Percentiles rank a stretch among this genome's conserved stretches.
Evolutionary conservation across 2,888 invertebrate genomes (phyloP).

Genomic region (Folsomia manolachei): DNA sequence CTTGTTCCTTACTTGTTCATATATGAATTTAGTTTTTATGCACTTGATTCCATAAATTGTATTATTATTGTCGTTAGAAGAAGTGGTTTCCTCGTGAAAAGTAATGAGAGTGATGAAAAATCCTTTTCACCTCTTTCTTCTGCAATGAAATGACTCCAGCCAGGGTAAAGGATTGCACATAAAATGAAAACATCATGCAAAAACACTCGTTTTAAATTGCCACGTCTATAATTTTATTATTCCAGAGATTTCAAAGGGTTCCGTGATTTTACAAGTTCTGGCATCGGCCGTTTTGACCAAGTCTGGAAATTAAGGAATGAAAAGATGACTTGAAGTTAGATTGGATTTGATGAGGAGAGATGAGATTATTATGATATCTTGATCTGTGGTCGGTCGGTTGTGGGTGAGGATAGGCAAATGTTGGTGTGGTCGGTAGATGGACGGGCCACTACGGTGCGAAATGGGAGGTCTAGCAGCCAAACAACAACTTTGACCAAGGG

Average conservation of each 20-base stretch:
- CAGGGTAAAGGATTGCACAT: too few species aligned
- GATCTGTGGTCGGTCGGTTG: not conserved
- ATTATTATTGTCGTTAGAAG: not conserved
- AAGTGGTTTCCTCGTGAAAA: not conserved
- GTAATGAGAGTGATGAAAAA: not conserved
- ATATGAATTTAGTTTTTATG: not conserved
- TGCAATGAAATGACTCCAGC: not conserved
- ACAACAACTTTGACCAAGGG: too few species aligned
- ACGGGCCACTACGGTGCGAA: conserved; percentile 36
- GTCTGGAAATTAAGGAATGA: not conserved
- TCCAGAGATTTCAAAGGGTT: too few species aligned
- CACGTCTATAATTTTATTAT: not conserved
- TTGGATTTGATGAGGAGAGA: not conserved
- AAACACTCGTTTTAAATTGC: too few species aligned
- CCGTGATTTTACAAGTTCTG: not conserved
- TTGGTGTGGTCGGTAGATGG: too few species aligned
- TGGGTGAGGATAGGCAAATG: conserved; percentile 12
- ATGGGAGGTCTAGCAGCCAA: conserved; percentile 44
- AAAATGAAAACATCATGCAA: too few species aligned
- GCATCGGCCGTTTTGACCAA: not conserved
- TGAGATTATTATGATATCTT: conserved; percentile 5
- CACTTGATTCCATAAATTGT: not conserved
- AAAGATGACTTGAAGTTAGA: not conserved
- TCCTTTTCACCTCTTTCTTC: not conserved
- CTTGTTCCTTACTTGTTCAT: not conserved